phyloP scores from a whole-genome alignment of 2,888 invertebrate species.

The Frankliniella fusca region DNA sequence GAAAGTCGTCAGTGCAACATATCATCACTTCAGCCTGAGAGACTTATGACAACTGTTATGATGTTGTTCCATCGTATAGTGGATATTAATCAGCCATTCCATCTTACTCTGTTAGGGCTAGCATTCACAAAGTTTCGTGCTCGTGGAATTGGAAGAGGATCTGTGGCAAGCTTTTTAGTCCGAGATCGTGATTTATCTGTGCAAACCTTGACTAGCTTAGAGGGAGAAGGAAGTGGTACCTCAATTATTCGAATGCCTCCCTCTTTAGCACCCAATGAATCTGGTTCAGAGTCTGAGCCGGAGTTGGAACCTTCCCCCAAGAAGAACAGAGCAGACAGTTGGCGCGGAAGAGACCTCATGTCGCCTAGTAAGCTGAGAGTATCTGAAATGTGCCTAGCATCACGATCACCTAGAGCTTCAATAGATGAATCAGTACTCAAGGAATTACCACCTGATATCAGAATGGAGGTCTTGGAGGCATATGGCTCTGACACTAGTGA shows the following conservation, averaged over 20 bases:
- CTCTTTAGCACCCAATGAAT: background rate
- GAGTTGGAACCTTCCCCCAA: constrained; percentile 73
- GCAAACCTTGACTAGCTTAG: constrained; percentile 56
- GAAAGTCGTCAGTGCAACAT: constrained; percentile 73
- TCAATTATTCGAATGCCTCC: background rate
- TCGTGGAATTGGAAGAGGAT: constrained; percentile 60
- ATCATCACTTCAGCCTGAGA: constrained; percentile 56
- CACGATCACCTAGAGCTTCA: constrained; percentile 7
- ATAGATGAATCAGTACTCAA: constrained; percentile 31
- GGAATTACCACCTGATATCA: constrained; percentile 32
- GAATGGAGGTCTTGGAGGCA: constrained; percentile 29
- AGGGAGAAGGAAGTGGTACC: background rate
- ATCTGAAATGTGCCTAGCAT: background rate
- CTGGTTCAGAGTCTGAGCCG: constrained; percentile 53
- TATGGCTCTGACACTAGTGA: constrained; percentile 15
- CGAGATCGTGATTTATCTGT: constrained; percentile 65
- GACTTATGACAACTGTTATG: constrained; percentile 67
- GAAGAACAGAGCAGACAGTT: constrained; percentile 48
- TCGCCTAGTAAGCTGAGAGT: constrained; percentile 13
- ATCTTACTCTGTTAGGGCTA: constrained; percentile 73
- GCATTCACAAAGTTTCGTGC: constrained; percentile 78
- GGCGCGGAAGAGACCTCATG: constrained; percentile 30
- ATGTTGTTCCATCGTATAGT: constrained; percentile 65
- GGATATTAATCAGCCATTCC: constrained; percentile 55
- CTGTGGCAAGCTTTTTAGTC: constrained; percentile 69